These are phyloP conservation scores for Nemapogon koenigi DNA, from an alignment of 2,888 invertebrate species.

Conservation along the genomic window DNA sequence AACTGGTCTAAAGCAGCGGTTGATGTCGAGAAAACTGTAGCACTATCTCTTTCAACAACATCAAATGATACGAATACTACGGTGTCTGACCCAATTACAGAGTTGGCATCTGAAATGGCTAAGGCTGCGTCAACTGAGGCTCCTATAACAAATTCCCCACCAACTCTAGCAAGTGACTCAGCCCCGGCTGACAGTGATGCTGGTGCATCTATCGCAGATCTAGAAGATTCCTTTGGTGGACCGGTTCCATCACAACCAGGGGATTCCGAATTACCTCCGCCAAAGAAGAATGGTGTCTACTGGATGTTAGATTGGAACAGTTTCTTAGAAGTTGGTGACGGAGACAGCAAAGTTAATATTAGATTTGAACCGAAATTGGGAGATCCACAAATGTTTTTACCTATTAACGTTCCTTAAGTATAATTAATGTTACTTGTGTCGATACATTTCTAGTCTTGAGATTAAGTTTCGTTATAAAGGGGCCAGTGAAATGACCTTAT, in stretches of 20 bases:
- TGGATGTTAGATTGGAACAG: conserved; percentile 88
- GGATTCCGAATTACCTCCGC: conserved; percentile 69
- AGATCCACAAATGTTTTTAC: conserved; percentile 78
- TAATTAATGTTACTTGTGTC: conserved; percentile 8
- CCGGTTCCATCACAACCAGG: conserved; percentile 62
- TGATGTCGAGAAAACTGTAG: conserved; percentile 67
- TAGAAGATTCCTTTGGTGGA: conserved; percentile 81
- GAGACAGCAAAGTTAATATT: conserved; percentile 76
- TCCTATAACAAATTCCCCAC: conserved; percentile 18
- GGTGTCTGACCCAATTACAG: conserved; percentile 19
- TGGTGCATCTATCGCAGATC: conserved; percentile 66
- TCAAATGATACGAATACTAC: conserved; percentile 17
- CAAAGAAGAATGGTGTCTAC: conserved; percentile 79
- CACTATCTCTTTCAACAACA: conserved; percentile 19
- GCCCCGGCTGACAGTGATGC: conserved; percentile 51
- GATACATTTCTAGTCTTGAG: no score
- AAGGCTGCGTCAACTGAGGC: conserved; percentile 26
- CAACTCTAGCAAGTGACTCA: conserved; percentile 23
- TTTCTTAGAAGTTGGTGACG: conserved; percentile 84
- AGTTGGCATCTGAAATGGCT: conserved; percentile 19
- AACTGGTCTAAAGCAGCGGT: conserved; percentile 31
- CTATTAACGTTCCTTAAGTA: conserved; percentile 73
- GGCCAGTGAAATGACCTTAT: no score
- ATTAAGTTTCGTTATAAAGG: no score
- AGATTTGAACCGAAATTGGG: conserved; percentile 83